Evolutionary conservation across 2,113 vertebrate genomes (phyloP).

Genomic region (Irena cyanogastra): DNA sequence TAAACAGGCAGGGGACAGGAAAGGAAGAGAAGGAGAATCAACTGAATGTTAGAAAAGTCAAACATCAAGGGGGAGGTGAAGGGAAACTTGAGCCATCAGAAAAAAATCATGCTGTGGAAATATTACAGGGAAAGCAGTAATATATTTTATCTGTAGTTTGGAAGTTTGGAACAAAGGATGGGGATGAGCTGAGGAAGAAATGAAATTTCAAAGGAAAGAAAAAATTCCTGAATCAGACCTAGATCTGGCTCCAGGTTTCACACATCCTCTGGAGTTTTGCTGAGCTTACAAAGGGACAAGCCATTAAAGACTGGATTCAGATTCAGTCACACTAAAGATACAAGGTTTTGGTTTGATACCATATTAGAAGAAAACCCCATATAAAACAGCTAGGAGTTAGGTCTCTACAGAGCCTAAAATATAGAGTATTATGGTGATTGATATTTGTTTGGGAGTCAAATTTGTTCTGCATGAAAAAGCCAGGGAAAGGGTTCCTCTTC

Average conservation of each 20-base stretch:
- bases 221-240: background rate
- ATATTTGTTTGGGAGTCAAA: constrained; percentile 64
- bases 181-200: background rate
- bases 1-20: background rate
- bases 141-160: background rate
- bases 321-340: background rate
- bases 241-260: background rate
- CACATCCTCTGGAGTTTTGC: background rate
- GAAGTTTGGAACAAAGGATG: background rate
- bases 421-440: constrained; percentile 64
- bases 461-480: constrained; percentile 68
- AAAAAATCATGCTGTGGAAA: background rate
- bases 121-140: background rate
- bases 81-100: background rate
- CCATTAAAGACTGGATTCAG: background rate
- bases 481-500: constrained; percentile 43
- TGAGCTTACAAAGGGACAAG: background rate
- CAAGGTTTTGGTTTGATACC: background rate
- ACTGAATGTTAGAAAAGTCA: background rate
- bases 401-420: constrained; percentile 30
- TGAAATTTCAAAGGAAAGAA: background rate
- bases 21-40: background rate
- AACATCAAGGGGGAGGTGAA: background rate
- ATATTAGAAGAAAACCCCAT: background rate
- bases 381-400: background rate